Evolutionary conservation across 2,888 invertebrate species (phyloP), one percentile per base, ranked within the genome.

Genomic region (Pammene aurita): DNA sequence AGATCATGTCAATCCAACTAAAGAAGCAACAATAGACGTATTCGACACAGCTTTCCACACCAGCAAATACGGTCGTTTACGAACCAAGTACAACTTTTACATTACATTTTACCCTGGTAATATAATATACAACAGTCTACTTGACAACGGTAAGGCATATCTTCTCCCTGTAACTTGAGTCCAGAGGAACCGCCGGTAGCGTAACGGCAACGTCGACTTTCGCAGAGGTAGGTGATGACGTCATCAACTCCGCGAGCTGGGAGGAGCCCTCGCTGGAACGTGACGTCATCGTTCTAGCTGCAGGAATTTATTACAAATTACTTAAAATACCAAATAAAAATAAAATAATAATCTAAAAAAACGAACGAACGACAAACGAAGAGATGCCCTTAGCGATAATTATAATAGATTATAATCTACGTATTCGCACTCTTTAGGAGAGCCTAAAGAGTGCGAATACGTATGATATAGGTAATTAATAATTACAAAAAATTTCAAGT

Each of bases 201-300:
- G 91, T 90, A 7, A 92, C 92, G 0, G 92, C 92, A 0, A 92
- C 91, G 72, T 92, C 91, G 7, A 92, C 92, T 70, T 91, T 91
- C 0, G 90, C 72, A 0, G 89, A 84, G 0, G 81, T 77, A 0
- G 88, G 86, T 0, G 91, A 88, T 74, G 88, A 80, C 67, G 88
- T 85, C 75, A 89, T 82, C 9, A 90, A 76, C 68, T 90, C 90
- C 0, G 89, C 89, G 0, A 89, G 78, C 38, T 89, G 90, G 0
- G 91, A 86, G 0, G 90, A 91, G 64, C 88, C 90, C 70, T 91
- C 90, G 61, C 91, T 91, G n/a, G 92, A 92, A 18, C 88, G 83
- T 68, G 92, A 91, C 72, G 92, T 91, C 84, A 91, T 89, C 64
- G 92, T 92, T 74, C 90, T 77, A 2, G 92, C 92, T 91, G 84